Evolutionary conservation across 2,113 vertebrate species (phyloP), one percentile per base, ranked within the genome.

Genomic region (Thinocorus orbignyianus): DNA sequence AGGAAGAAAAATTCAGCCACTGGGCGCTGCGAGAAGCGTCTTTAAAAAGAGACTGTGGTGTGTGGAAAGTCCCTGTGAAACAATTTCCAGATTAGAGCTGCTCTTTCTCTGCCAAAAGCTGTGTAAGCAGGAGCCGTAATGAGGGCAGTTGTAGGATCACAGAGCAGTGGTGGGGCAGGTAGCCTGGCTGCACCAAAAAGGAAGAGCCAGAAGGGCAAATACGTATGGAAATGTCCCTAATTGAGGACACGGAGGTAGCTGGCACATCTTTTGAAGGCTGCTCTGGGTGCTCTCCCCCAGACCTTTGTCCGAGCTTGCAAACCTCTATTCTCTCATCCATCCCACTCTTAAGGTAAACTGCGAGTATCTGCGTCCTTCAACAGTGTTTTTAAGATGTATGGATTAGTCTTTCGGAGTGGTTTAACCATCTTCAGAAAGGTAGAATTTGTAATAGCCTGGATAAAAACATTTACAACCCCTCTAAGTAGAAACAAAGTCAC

Each of bases 21-120:
- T 79, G 30, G 35, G 31, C 30, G 39, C 35, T 68, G 39, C 17
- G 24, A 86, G 55, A 84, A 84, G 41, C 20, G n/a, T 70, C 61
- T 95, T 79, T 49, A 16, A 61, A 85, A 68, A 86, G 89, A 74
- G 68, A 76, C n/a, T 49, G 49, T 57, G 61, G 54, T 72, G 61
- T 24, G 61, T 85, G 84, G 84, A 95, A 97, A 95, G 87, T 95
- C 94, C 91, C 94, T 82, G 13, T 42, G 81, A 96, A 96, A 91
- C 91, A 39, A 84, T 79, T 88, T 81, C 77, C 93, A 93, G 86
- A 81, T 91, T 68, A 91, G 42, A 86, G 77, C 48, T 68, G 58
- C 60, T 94, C 11, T 2, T 91, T 81, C 72, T 66, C 54, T 94
- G 89, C 89, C 95, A 91, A 80, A 68, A 69, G 78, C 93, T 95